Conservation (phyloP, 2,113 vertebrate species). For the Calyptommatus sinebrachiatus region DNA sequence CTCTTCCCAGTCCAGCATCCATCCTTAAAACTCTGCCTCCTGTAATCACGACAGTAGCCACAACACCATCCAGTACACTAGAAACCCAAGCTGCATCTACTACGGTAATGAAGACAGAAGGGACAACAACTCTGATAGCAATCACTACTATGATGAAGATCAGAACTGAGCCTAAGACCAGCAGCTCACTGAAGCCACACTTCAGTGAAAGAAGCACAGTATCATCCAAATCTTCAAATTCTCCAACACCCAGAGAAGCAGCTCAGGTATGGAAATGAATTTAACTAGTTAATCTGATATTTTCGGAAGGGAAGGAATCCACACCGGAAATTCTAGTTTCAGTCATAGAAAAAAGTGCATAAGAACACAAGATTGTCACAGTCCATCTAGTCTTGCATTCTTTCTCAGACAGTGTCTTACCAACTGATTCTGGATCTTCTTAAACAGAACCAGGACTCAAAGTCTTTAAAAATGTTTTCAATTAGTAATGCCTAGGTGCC, state of each 20-base stretch:
- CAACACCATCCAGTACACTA: conserved; percentile 56
- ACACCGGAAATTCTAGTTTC: too few relatives aligned
- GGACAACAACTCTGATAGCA: conserved; percentile 37
- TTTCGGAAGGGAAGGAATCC: too few relatives aligned
- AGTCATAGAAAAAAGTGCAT: too few relatives aligned
- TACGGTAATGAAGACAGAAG: conserved; percentile 48
- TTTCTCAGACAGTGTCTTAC: too few relatives aligned
- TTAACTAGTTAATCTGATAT: too few relatives aligned
- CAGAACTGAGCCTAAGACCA: conserved; percentile 60
- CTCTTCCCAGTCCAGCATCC: conserved; percentile 49
- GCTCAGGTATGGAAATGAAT: conserved; percentile 66
- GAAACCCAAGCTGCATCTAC: conserved; percentile 49
- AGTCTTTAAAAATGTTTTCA: too few relatives aligned
- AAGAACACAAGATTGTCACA: too few relatives aligned
- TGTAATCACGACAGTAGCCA: conserved; percentile 62
- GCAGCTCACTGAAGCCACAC: conserved; percentile 62
- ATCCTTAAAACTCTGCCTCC: conserved; percentile 60
- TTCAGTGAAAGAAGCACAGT: conserved; percentile 58
- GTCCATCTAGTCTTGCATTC: too few relatives aligned
- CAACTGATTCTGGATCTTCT: too few relatives aligned
- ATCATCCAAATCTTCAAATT: conserved; percentile 48
- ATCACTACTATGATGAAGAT: conserved; percentile 59
- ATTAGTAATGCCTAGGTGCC: too few relatives aligned
- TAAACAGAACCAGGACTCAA: too few relatives aligned
- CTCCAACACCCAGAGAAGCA: conserved; percentile 57